Evolutionary conservation across 2,888 invertebrate species (phyloP).

Genomic region (Drosophila longiperda): DNA sequence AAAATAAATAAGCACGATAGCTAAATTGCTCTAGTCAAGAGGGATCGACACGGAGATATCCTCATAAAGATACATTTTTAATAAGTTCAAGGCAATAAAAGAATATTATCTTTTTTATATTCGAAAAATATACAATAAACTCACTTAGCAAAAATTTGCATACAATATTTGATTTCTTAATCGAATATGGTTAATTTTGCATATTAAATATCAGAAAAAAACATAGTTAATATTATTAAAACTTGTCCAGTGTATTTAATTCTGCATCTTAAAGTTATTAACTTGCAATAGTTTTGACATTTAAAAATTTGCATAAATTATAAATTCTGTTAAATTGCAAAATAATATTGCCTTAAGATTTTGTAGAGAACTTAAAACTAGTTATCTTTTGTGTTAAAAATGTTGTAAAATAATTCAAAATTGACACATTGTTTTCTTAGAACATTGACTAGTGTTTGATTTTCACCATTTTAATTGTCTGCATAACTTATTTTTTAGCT

Average conservation of each 20-base stretch:
- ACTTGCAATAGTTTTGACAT: background rate
- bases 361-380: background rate
- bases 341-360: background rate
- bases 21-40: background rate
- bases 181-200: background rate
- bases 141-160: background rate
- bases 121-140: background rate
- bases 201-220: background rate
- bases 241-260: background rate
- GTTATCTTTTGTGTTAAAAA: background rate
- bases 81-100: background rate
- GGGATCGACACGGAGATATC: background rate
- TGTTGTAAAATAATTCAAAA: background rate
- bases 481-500: background rate
- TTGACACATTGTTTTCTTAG: background rate
- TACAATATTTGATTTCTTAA: background rate
- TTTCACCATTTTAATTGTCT: background rate
- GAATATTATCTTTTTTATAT: background rate
- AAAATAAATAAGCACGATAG: too few relatives aligned
- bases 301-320: background rate
- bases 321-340: background rate
- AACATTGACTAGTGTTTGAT: background rate
- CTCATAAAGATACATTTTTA: background rate
- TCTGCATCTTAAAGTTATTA: background rate
- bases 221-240: background rate